phyloP scores from a whole-genome alignment of 2,797 vertebrate genomes.

The Pseudochaenichthys georgianus region DNA sequence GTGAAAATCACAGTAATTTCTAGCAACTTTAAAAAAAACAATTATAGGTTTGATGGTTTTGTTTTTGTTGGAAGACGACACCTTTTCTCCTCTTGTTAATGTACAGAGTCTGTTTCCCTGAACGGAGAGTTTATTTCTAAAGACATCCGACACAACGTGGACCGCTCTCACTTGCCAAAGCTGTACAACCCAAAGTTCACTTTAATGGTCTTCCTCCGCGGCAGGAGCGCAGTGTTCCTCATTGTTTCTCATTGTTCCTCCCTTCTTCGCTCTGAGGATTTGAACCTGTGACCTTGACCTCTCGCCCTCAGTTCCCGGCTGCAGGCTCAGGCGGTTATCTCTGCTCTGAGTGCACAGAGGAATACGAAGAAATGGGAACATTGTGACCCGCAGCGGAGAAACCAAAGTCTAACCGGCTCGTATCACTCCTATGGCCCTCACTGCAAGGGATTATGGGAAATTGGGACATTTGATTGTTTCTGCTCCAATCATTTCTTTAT shows the following conservation, averaged over 20 bases:
- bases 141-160: slow-evolving; percentile 1
- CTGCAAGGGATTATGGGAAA: slow-evolving; percentile 71
- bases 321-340: slow-evolving; percentile 50
- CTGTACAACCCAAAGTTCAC: slow-evolving; percentile 15
- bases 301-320: slow-evolving; percentile 39
- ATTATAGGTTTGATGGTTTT: not conserved
- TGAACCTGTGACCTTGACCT: slow-evolving; percentile 56
- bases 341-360: slow-evolving; percentile 28
- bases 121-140: not conserved
- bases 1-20: not conserved
- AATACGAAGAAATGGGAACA: slow-evolving; percentile 53
- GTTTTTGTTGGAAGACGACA: not conserved
- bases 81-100: not conserved
- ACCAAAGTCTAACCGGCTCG: slow-evolving; percentile 47
- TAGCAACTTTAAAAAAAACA: not conserved
- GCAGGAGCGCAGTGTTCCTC: slow-evolving; percentile 18
- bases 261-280: slow-evolving; percentile 19
- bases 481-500: slow-evolving; percentile 53
- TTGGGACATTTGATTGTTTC: slow-evolving; percentile 59
- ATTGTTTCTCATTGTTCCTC: slow-evolving; percentile 21
- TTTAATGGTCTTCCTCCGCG: slow-evolving; percentile 26
- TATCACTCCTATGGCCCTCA: slow-evolving; percentile 50
- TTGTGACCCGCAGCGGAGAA: slow-evolving; percentile 37
- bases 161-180: slow-evolving; percentile 1
- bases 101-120: not conserved